Conservation (phyloP, 2,113 vertebrate genomes). For the Sigmodon hispidus region DNA sequence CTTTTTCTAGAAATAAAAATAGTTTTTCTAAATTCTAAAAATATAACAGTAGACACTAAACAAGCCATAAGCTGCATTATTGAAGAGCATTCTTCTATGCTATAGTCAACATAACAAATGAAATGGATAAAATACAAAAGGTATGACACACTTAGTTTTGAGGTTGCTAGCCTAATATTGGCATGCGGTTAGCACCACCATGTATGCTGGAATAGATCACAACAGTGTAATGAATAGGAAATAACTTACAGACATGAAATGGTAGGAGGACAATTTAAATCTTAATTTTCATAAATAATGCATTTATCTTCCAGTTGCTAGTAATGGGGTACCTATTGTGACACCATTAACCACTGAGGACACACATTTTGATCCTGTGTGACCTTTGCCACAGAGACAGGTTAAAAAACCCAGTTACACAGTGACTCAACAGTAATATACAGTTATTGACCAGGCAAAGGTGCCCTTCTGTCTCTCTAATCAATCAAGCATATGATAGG, state of each 20-base stretch:
- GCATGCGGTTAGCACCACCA: neutral
- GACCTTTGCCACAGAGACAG: neutral
- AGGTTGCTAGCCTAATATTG: neutral
- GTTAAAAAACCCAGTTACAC: constrained; percentile 21
- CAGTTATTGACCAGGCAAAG: neutral
- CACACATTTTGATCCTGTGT: neutral
- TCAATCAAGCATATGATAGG: neutral
- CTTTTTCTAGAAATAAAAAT: constrained; percentile 23
- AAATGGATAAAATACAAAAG: neutral
- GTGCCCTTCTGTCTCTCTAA: neutral
- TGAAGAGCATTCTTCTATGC: neutral
- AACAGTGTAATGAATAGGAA: neutral
- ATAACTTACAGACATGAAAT: neutral
- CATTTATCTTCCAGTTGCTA: constrained; percentile 1
- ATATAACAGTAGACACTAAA: neutral
- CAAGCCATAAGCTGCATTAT: neutral
- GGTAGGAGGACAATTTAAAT: neutral
- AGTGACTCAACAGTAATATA: constrained; percentile 10
- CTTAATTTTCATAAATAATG: constrained; percentile 58
- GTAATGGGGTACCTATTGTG: neutral
- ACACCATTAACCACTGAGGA: neutral
- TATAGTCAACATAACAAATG: neutral
- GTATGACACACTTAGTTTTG: neutral
- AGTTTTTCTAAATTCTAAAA: constrained; percentile 8
- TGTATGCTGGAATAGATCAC: neutral